phyloP scores from a whole-genome alignment of 1,140 invertebrate species.

The Drosophila erecta region DNA sequence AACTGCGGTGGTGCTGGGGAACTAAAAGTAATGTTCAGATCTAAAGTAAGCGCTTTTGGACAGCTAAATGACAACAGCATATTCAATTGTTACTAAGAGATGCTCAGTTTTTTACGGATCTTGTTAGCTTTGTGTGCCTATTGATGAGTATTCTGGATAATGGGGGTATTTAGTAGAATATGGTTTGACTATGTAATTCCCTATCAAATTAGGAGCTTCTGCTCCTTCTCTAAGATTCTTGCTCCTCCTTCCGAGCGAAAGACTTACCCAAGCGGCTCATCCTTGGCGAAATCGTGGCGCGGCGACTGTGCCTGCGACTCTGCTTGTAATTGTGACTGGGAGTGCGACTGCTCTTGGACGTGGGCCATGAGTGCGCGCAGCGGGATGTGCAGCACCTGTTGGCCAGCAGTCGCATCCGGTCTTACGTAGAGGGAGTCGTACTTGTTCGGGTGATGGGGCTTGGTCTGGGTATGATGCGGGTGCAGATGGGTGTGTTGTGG shows the following conservation, averaged over 20 bases:
- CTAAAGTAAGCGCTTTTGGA: too few relatives aligned
- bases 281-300: constrained; percentile 37
- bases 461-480: constrained; percentile 36
- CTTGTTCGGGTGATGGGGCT: constrained; percentile 50
- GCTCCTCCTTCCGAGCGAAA: not conserved
- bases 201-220: too few relatives aligned
- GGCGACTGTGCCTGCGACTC: constrained; percentile 42
- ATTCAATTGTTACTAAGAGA: too few relatives aligned
- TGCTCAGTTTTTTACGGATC: too few relatives aligned
- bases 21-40: constrained; percentile 12
- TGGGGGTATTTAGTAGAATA: too few relatives aligned
- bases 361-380: constrained; percentile 62
- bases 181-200: too few relatives aligned
- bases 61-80: too few relatives aligned
- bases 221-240: too few relatives aligned
- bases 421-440: constrained; percentile 51
- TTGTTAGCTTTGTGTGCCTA: too few relatives aligned
- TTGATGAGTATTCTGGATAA: too few relatives aligned
- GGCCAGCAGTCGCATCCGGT: constrained; percentile 39
- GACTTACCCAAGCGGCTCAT: constrained; percentile 42
- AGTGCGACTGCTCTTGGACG: constrained; percentile 49
- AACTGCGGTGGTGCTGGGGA: constrained; percentile 61
- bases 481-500: constrained; percentile 42
- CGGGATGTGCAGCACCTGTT: constrained; percentile 74
- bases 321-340: constrained; percentile 26